These are phyloP conservation scores for Nylanderia fulva DNA, from an alignment of 1,140 invertebrate genomes.

Conservation along the genomic window DNA sequence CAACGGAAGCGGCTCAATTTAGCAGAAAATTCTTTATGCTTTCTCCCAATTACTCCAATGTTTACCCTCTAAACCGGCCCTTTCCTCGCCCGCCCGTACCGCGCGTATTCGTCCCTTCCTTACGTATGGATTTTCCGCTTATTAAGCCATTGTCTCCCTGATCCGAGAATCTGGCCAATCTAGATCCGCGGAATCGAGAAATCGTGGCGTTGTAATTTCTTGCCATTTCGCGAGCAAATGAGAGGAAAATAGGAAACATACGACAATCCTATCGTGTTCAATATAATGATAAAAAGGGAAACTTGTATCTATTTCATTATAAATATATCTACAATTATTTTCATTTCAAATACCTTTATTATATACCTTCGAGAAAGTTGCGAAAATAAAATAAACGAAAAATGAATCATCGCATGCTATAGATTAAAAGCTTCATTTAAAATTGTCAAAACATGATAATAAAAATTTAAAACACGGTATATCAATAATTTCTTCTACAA, in stretches of 20 bases:
- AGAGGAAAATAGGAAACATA: background rate
- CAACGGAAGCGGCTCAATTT: conserved; percentile 77
- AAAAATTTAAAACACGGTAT: background rate
- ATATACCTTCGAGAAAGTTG: background rate
- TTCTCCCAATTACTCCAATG: conserved; percentile 76
- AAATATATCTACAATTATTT: background rate
- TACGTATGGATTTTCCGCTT: conserved; percentile 49
- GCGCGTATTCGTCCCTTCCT: background rate
- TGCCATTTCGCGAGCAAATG: background rate
- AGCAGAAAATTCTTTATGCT: conserved; percentile 81
- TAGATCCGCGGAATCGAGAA: conserved; percentile 19
- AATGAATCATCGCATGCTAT: background rate
- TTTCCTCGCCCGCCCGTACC: conserved; percentile 7
- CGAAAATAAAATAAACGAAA: background rate
- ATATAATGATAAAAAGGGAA: background rate
- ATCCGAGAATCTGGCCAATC: conserved; percentile 48
- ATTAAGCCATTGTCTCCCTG: conserved; percentile 50
- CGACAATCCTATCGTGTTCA: background rate
- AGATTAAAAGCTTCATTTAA: background rate
- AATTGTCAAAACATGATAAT: background rate
- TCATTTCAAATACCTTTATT: background rate
- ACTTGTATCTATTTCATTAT: background rate
- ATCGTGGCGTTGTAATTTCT: conserved; percentile 28
- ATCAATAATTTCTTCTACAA: background rate
- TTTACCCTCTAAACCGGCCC: conserved; percentile 67